Evolutionary conservation across 2,888 invertebrate species (phyloP), one percentile per base, ranked within the genome.

Genomic region (Polylopha cassiicola): DNA sequence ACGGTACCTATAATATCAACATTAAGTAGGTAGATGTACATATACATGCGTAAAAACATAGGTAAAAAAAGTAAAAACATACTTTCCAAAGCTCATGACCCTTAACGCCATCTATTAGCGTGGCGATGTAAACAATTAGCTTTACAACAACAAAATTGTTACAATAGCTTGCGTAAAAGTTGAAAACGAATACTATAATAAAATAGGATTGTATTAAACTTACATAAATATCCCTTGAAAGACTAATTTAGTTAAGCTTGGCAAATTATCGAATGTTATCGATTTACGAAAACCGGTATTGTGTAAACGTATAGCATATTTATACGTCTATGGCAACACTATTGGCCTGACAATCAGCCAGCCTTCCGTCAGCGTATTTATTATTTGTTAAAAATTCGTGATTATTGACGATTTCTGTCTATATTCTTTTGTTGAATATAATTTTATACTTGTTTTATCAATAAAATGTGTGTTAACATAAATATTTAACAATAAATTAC

Each of bases 341-440:
- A 27, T 3, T 32, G 24, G 8, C 21, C 18, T 37, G 37, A 41
- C 44, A 43, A 48, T 41, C 44, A 41, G 41, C 27, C 37, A 46
- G 47, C 47, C 39, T 44, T 43, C 46, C 48, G 46, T 46, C 50
- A 50, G 43, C 47, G 41, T 39, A 47, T 21, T 44, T 44, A 44
- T 47, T 50, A 37, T 39, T 14, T 32, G 34, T n/a, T 17, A 41
- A 30, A 20, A 30, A 18, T 30, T 34, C 21, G 24, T 41, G 20
- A 4, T 23, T 24, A 24, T 18, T 21, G 5, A 30, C 29, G 15
- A 36, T 30, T 30, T 15, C 23, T 24, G 34, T 36, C 16, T 26
- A 20, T 26, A 8, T 2, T 21, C 11, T 20, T 24, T 7, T 16
- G 20, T 21, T 36, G 21, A 15, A n/a, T 26, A 6, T 16, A 16